phyloP scores from a whole-genome alignment of 2,113 vertebrate genomes.

The Zosterops borbonicus region DNA sequence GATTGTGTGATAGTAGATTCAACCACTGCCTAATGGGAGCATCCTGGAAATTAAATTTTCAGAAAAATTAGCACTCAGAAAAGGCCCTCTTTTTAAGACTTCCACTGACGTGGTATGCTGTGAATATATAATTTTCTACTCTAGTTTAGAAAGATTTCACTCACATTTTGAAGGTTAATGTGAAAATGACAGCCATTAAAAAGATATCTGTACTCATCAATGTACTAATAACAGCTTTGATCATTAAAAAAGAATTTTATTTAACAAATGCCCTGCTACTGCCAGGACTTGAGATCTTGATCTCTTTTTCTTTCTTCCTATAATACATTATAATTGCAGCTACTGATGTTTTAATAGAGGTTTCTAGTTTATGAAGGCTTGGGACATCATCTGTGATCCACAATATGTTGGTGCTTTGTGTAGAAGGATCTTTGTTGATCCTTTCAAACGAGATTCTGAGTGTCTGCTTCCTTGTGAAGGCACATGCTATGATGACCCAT shows the following conservation, averaged over 20 bases:
- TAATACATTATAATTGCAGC: background rate
- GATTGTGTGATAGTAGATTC: background rate
- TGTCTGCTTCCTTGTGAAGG: background rate
- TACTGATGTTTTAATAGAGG: background rate
- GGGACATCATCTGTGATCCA: background rate
- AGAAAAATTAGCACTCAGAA: background rate
- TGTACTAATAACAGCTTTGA: constrained; percentile 43
- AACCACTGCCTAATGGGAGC: background rate
- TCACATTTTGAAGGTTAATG: constrained; percentile 26
- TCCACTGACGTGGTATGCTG: background rate
- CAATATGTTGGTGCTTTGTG: background rate
- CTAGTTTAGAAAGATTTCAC: constrained; percentile 12
- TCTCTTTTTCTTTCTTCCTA: constrained; percentile 17
- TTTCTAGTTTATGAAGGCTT: background rate
- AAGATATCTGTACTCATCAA: constrained; percentile 9
- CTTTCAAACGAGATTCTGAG: background rate
- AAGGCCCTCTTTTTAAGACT: background rate
- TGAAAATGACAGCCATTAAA: constrained; percentile 33
- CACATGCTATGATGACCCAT: background rate
- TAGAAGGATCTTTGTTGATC: background rate
- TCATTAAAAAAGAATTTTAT: constrained; percentile 32
- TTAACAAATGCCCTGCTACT: constrained; percentile 43
- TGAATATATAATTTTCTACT: background rate
- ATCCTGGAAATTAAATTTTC: background rate
- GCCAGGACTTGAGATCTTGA: background rate